Base-by-base conservation (phyloP, 2,797 vertebrate genomes). In the Choloepus didactylus region DNA sequence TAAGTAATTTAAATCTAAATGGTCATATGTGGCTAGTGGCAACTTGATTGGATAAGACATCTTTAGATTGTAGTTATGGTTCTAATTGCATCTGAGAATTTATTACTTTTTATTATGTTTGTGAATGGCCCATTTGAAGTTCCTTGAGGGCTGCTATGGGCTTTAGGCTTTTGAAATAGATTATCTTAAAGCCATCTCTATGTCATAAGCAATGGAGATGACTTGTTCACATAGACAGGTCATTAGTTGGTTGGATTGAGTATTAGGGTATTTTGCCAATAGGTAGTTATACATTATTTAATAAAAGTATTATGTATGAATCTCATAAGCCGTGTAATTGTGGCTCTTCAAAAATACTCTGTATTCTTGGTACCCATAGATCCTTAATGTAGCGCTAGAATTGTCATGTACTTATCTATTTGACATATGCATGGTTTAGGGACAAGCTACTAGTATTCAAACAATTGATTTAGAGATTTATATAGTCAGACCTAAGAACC, bases 1-100 rank as follows among this genome's bases (percentile, higher is more conserved):
- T 93, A 92, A 69, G 87, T 76, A 29, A 75, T 75, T 46, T 86
- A 59, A 93, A 41, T 80, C 79, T 77, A 70, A 92, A 38, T 6
- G 46, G 67, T 12, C 69, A 80, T 11, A 23, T 85, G 60, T 85
- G 49, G 19, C 19, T 67, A 60, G 8, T 87, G 59, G 29, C 29
- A 89, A 51, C n/a, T 35, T 87, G 51, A 72, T 62, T 92, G 84
- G n/a, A 46, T 77, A 86, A 18, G 9, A 44, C 19, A 66, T 38
- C 56, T 95, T 94, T 91, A 94, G 56, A 70, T 29, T 81, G 46
- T 91, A 87, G 27, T 83, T 93, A 35, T 56, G 49, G n/a, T 89
- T 95, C 38, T 83, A 84, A 87, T 88, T 49, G 67, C 60, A 88
- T 69, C 35, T 62, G 31, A 84, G 49, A 49, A 77, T 91, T 77